Base-by-base conservation (phyloP, 2,797 vertebrate genomes). In the Brachymystax lenok region DNA sequence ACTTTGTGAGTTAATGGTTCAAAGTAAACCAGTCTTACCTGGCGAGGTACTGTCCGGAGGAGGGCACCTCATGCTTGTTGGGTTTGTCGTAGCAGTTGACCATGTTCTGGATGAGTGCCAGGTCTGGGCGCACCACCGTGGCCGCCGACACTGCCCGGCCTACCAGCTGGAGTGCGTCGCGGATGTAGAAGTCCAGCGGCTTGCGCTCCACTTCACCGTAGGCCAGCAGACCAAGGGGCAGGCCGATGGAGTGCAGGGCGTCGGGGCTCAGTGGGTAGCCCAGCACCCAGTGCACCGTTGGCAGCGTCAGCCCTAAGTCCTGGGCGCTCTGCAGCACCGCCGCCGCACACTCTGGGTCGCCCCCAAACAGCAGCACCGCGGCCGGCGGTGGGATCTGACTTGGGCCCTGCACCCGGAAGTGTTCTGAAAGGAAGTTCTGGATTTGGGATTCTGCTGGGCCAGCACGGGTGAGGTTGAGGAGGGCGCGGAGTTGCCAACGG, bases 151-250 rank as follows among this genome's bases (percentile, higher is more conserved):
- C 83, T 0, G 96, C 96, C 21, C 81, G 87, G 8, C 89, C 84
- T 50, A 98, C 66, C 19, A 98, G 83, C 78, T 95, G 94, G 74
- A 97, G 89, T 0, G 89, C 91, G 0, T 98, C 97, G 0, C 88
- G 91, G 66, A 97, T 5, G 0, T 95, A 93, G 14, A 93, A 94
- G 72, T 97, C 96, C 40, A 98, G 87, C 0, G 95, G 93, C 0
- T 97, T 96, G 17, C 76, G 87, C 24, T 89, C 88, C 40, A 95
- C 92, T 82, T 96, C 95, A 0, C 97, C 97, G 0, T 96, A 95
- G 0, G 97, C 97, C 83, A 98, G 82, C 16, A 98, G 89, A 21
- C 97, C 96, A 0, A 89, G 88, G 0, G 97, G 96, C 77, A 98
- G 87, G 1, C 95, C 96, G 0, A 94, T 90, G 0, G 94, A 94